phyloP scores from a whole-genome alignment of 2,888 invertebrate species.

The Hypena proboscidalis region DNA sequence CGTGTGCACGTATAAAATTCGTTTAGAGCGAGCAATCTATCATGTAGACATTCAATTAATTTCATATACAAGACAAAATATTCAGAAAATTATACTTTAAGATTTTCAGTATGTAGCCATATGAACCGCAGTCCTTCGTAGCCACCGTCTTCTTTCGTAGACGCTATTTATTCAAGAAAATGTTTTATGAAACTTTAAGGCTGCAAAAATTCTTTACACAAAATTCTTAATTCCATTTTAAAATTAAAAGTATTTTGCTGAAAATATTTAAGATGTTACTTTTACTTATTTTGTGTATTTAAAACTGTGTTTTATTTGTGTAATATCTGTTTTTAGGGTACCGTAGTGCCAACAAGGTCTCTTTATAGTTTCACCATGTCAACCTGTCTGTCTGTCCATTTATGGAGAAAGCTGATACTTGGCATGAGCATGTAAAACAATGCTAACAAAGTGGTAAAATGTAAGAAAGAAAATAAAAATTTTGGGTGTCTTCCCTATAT shows the following conservation, averaged over 20 bases:
- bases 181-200: constrained; percentile 18
- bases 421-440: no score
- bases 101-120: not conserved
- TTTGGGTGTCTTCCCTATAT: no score
- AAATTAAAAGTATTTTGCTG: constrained; percentile 5
- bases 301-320: no score
- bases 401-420: no score
- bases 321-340: no score
- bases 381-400: no score
- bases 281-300: no score
- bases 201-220: constrained; percentile 8
- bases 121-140: constrained; percentile 10
- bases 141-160: constrained; percentile 14
- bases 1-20: not conserved
- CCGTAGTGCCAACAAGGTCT: no score
- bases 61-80: constrained; percentile 11
- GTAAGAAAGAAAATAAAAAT: no score
- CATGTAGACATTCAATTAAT: constrained; percentile 17
- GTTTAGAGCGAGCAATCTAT: constrained; percentile 17
- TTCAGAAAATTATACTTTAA: constrained; percentile 4
- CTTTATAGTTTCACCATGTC: no score
- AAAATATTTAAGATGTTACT: no score
- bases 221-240: constrained; percentile 15
- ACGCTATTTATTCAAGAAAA: constrained; percentile 20
- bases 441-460: no score